phyloP scores from a whole-genome alignment of 2,888 invertebrate genomes.

The Fissipunctia ypsillon region DNA sequence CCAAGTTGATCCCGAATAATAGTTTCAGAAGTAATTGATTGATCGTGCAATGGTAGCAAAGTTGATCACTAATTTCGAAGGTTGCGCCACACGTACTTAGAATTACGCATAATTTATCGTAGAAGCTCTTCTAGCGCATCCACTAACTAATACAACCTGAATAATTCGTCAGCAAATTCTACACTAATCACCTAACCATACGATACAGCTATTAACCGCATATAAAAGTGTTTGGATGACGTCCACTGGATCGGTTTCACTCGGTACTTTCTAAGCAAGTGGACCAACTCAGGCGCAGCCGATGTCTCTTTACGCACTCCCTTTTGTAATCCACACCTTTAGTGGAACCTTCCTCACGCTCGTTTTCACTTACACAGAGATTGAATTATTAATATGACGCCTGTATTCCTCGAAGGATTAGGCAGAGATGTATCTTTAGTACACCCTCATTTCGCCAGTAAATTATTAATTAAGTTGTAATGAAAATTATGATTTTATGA shows the following conservation, averaged over 20 bases:
- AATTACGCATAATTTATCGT: not conserved
- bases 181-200: slow-evolving; percentile 13
- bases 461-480: not conserved
- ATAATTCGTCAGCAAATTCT: slow-evolving; percentile 24
- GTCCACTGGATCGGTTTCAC: slow-evolving; percentile 76
- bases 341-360: slow-evolving; percentile 27
- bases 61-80: not conserved
- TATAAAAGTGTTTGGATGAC: slow-evolving; percentile 57
- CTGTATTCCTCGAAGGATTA: not conserved
- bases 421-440: not conserved
- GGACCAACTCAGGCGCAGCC: slow-evolving; percentile 73
- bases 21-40: not conserved
- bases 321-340: slow-evolving; percentile 74
- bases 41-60: not conserved
- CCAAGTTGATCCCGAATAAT: not conserved
- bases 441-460: not conserved
- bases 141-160: slow-evolving; percentile 14
- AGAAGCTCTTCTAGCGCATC: not conserved
- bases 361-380: slow-evolving; percentile 41
- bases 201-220: slow-evolving; percentile 34
- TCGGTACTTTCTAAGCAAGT: slow-evolving; percentile 81
- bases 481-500: not conserved
- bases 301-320: slow-evolving; percentile 70
- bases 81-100: not conserved
- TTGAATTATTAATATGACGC: not conserved